phyloP scores from a whole-genome alignment of 2,113 vertebrate species.

The Elgaria multicarinata region DNA sequence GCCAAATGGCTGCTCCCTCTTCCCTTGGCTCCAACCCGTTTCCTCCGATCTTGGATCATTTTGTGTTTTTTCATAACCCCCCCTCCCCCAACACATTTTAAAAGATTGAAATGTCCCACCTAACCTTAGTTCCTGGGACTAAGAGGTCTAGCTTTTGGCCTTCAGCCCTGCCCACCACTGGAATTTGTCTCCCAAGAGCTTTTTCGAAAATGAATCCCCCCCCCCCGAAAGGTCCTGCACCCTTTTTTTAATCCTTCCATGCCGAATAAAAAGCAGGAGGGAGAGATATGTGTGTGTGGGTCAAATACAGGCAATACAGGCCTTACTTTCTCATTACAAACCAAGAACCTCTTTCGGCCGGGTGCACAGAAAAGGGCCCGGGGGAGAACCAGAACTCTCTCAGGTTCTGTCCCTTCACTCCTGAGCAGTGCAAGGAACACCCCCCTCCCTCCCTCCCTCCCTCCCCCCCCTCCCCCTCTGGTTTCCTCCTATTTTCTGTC shows the following conservation, averaged over 20 bases:
- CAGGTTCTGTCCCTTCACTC: not conserved
- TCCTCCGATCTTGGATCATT: too few relatives aligned
- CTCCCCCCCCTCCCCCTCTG: not conserved
- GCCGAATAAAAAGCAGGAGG: not conserved
- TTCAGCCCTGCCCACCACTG: not conserved
- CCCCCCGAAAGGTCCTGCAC: too few relatives aligned
- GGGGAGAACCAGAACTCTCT: not conserved
- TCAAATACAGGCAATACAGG: not conserved
- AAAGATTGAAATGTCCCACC: too few relatives aligned
- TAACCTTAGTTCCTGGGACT: too few relatives aligned
- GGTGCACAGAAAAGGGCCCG: not conserved
- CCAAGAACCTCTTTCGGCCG: not conserved
- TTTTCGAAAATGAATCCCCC: too few relatives aligned
- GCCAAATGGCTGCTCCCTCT: too few relatives aligned
- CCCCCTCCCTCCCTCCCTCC: not conserved
- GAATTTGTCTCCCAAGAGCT: too few relatives aligned
- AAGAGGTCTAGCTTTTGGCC: not conserved
- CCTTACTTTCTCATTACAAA: not conserved
- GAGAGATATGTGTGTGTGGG: too few relatives aligned
- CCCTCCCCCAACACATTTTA: too few relatives aligned
- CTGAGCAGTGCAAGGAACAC: not conserved
- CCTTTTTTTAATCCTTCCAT: not conserved
- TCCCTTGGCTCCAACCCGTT: too few relatives aligned
- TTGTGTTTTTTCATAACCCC: too few relatives aligned
- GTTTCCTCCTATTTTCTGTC: conserved; percentile 60